Evolutionary conservation across 1,140 invertebrate genomes (phyloP), one percentile per base, ranked within the genome.

Genomic region (Drosophila ananassae): DNA sequence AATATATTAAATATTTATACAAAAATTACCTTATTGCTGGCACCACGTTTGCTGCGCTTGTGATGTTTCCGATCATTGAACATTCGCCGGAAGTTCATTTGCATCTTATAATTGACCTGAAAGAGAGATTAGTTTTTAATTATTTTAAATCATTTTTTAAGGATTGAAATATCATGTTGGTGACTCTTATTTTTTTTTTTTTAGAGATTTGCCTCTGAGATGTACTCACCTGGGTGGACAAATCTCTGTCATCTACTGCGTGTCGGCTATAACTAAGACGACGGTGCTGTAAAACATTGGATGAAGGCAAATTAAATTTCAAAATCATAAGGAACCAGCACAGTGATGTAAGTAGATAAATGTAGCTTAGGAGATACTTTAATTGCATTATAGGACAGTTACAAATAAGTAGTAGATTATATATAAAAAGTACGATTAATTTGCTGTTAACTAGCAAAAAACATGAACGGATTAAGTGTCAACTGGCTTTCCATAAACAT

Each of bases 191-290:
- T 37, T 13, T 39, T 9, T 37, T 13, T 39, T 53, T 44, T 52
- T 9, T 34, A 12, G 47, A 64, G 28, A 57, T 50, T 55, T 55
- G 69, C 32, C 58, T 61, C 32, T 47, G 44, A 2, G 8, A 21
- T 47, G 44, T 25, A 85, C 90, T 92, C 69, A 92, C 91, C 90
- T 96, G 95, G 22, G 95, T 97, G 39, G 95, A 95, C 71, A 98
- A 93, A 92, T 98, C 97, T 46, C 95, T 94, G 91, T 98, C 97
- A 90, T 97, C 95, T 44, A 98, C 96, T 54, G 97, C 96, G 92
- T 98, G 97, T 64, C 97, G 94, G 90, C 97, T 98, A 93, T 98
- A 98, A 92, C 96, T 97, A 63, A 97, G 93, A 66, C 96, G 94
- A 56, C 97, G 96, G 92, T 97, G 96, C 96, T 98, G 93, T 63